Evolutionary conservation across 2,113 vertebrate species (phyloP).

Genomic region (Psilopogon haemacephalus): DNA sequence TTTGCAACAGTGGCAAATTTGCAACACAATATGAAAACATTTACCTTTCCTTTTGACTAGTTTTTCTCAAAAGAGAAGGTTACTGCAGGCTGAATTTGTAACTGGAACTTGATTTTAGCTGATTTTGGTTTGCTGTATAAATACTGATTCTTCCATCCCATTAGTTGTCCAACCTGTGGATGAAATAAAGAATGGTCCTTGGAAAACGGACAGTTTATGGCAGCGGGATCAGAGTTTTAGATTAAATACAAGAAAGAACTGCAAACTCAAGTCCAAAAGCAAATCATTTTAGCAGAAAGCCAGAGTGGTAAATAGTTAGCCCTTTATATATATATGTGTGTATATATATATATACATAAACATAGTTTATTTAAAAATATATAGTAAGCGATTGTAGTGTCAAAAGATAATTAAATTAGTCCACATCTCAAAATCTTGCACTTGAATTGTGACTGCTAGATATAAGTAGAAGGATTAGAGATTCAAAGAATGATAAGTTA

Average conservation of each 20-base stretch:
- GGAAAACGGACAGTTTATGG: neutral
- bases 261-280: neutral
- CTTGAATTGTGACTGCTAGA: neutral
- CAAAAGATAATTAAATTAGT: neutral
- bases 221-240: neutral
- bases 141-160: neutral
- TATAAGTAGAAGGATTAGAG: neutral
- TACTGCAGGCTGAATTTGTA: neutral
- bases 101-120: neutral
- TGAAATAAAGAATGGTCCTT: neutral
- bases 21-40: neutral
- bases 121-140: neutral
- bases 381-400: neutral
- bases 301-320: neutral
- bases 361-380: neutral
- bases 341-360: neutral
- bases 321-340: neutral
- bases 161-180: neutral
- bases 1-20: neutral
- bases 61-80: neutral
- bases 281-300: neutral
- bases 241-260: neutral
- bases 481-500: neutral
- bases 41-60: neutral
- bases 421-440: neutral